These are phyloP conservation scores for Steinernema scapterisci DNA, from an alignment of 2,888 invertebrate species.

Conservation along the genomic window DNA sequence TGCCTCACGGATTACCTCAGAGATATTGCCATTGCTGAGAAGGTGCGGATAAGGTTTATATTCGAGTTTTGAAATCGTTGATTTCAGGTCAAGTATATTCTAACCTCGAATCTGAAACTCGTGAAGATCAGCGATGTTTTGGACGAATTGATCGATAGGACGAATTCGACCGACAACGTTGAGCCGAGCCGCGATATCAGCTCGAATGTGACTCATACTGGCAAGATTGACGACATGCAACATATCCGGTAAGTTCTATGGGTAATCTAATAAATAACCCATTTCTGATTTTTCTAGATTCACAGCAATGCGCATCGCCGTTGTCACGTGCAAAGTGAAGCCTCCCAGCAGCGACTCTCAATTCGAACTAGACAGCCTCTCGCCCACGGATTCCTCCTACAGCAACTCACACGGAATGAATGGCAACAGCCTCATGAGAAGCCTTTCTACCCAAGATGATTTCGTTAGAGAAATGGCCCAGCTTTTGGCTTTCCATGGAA, in stretches of 20 bases:
- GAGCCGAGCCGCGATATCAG: constrained; percentile 45
- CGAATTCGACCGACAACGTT: constrained; percentile 39
- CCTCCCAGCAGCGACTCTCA: constrained; percentile 58
- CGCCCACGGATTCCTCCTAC: neutral
- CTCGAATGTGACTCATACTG: constrained; percentile 57
- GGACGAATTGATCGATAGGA: constrained; percentile 45
- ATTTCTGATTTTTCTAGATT: constrained; percentile 41
- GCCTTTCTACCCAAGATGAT: constrained; percentile 52
- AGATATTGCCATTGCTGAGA: constrained; percentile 65
- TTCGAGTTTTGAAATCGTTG: too few species aligned
- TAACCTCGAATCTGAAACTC: constrained; percentile 46
- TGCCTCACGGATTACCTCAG: constrained; percentile 64
- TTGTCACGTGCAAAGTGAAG: constrained; percentile 66
- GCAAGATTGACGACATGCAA: constrained; percentile 65
- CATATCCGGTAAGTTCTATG: constrained; percentile 51
- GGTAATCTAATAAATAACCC: too few species aligned
- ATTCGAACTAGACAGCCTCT: constrained; percentile 15
- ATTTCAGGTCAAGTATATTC: constrained; percentile 36
- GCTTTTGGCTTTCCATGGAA: constrained; percentile 60
- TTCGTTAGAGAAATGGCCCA: constrained; percentile 62
- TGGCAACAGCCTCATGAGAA: constrained; percentile 34
- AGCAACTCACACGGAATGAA: neutral
- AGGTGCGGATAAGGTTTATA: constrained; percentile 26
- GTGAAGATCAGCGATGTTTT: constrained; percentile 58
- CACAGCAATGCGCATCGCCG: constrained; percentile 66